A percentile compares a stretch with the other conserved stretches of the same genome.
Conservation (phyloP, 2,888 invertebrate species). For the Morinoia aosen region DNA sequence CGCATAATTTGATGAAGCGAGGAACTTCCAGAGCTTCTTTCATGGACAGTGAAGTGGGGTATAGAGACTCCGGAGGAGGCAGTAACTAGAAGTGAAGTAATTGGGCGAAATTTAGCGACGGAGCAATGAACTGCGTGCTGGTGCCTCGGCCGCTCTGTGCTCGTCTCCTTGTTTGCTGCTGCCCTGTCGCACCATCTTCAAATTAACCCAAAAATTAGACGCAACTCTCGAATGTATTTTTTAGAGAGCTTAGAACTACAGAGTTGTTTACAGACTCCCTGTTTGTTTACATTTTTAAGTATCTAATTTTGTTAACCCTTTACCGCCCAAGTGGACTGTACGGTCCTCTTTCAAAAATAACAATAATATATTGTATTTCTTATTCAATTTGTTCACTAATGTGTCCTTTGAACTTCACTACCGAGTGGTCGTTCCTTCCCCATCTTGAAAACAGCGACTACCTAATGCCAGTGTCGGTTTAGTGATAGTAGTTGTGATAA, state of each 20-base stretch:
- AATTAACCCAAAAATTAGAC: background rate
- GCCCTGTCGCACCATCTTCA: background rate
- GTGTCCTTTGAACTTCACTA: too few relatives aligned
- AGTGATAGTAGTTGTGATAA: too few relatives aligned
- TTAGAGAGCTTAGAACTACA: background rate
- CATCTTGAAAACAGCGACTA: too few relatives aligned
- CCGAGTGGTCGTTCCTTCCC: too few relatives aligned
- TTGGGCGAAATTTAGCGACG: background rate
- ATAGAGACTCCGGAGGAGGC: background rate
- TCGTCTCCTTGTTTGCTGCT: background rate
- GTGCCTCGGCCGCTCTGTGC: background rate
- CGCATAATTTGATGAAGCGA: background rate
- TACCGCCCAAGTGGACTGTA: too few relatives aligned
- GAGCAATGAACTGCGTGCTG: background rate
- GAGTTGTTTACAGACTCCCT: background rate
- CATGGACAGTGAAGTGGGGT: background rate
- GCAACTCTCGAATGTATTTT: background rate
- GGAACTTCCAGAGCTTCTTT: background rate
- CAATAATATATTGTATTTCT: too few relatives aligned
- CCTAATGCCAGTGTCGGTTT: too few relatives aligned
- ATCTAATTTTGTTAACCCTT: too few relatives aligned
- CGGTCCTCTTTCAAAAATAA: too few relatives aligned
- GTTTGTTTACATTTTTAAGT: background rate
- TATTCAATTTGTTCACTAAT: too few relatives aligned
- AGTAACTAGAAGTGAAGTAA: background rate